phyloP scores from a whole-genome alignment of 2,888 invertebrate genomes.

The Dinocampus coccinellae region DNA sequence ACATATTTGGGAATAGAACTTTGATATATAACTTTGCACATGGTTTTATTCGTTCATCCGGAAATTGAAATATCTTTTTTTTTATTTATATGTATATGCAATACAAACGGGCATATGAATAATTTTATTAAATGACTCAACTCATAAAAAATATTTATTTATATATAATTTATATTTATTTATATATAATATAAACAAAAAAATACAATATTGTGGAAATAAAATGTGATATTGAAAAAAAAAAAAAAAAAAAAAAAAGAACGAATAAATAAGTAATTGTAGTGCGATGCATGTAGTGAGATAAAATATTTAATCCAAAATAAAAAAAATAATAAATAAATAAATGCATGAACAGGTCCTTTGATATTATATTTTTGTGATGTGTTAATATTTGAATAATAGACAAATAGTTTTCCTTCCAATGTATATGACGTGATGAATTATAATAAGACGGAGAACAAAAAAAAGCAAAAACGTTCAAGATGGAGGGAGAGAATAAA shows the following conservation, averaged over 20 bases:
- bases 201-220: no score
- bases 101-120: conserved; percentile 2
- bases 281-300: neutral
- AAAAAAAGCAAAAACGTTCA: no score
- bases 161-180: neutral
- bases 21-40: neutral
- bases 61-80: conserved; percentile 40
- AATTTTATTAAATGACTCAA: neutral
- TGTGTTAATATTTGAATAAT: neutral
- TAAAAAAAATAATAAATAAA: no score
- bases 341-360: no score
- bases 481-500: no score
- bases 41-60: conserved; percentile 10
- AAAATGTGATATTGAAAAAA: no score
- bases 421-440: neutral
- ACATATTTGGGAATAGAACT: neutral
- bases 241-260: no score
- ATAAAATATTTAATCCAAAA: neutral
- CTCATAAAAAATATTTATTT: conserved; percentile 4
- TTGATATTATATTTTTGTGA: no score
- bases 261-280: neutral
- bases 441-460: no score
- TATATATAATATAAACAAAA: no score
- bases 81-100: neutral
- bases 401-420: neutral